phyloP scores from a whole-genome alignment of 2,113 vertebrate species.

The Aegithalos caudatus region DNA sequence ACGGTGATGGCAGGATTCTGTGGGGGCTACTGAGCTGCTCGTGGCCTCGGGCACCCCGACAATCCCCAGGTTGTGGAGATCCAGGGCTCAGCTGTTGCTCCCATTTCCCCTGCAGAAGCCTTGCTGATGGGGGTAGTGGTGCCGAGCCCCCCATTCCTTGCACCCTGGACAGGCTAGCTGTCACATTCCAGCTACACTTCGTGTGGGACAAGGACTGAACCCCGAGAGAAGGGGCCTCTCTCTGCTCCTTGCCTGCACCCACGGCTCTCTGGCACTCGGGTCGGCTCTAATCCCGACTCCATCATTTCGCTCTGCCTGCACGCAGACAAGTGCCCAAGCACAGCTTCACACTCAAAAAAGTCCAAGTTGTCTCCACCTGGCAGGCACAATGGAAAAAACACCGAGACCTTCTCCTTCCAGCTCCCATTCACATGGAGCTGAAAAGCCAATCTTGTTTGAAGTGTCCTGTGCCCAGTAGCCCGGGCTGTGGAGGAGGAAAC shows the following conservation, averaged over 20 bases:
- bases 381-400: slow-evolving; percentile 56
- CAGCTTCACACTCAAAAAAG: slow-evolving; percentile 34
- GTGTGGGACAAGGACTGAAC: not conserved
- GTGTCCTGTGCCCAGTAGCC: slow-evolving; percentile 18
- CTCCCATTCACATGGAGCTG: slow-evolving; percentile 19
- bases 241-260: not conserved
- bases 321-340: slow-evolving; percentile 33
- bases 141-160: not conserved
- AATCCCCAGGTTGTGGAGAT: fast-evolving
- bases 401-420: slow-evolving; percentile 55
- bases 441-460: slow-evolving; percentile 21
- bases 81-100: not conserved
- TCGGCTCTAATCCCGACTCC: not conserved
- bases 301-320: not conserved
- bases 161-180: not conserved
- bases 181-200: fast-evolving
- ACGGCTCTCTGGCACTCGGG: not conserved
- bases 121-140: not conserved
- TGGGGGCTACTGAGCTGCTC: not conserved
- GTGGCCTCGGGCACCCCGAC: not conserved
- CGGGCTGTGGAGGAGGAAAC: not conserved
- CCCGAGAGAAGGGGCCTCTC: not conserved
- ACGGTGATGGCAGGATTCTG: not conserved
- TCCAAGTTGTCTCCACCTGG: slow-evolving; percentile 58
- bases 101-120: not conserved